Conservation (phyloP, 2,888 invertebrate genomes). For the Hecatera dysodea region DNA sequence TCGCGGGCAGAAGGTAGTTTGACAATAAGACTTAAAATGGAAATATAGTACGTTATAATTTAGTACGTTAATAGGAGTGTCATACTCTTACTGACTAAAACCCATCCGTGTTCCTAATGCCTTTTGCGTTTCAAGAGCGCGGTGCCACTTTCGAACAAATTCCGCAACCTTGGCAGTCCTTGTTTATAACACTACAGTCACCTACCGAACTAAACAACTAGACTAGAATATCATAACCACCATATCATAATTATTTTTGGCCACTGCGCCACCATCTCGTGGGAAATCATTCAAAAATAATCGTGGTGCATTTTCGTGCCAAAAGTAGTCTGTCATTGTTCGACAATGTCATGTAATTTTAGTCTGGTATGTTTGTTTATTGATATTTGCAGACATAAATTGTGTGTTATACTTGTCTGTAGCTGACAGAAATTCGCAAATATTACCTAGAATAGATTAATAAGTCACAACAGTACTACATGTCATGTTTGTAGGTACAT, state of each 20-base stretch:
- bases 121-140: no score
- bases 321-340: conserved; percentile 41
- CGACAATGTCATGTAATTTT: conserved; percentile 52
- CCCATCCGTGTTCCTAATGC: no score
- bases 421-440: not conserved
- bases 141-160: no score
- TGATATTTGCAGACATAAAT: conserved; percentile 15
- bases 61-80: no score
- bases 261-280: conserved; percentile 35
- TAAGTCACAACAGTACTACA: not conserved
- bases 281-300: conserved; percentile 56
- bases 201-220: conserved; percentile 11
- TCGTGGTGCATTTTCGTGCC: conserved; percentile 49
- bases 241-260: conserved; percentile 46
- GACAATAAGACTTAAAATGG: no score
- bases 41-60: no score
- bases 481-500: not conserved
- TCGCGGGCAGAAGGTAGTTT: no score
- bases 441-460: not conserved
- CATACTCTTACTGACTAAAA: no score
- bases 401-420: not conserved
- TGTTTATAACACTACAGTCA: conserved; percentile 25
- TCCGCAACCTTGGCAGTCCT: no score
- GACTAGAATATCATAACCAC: conserved; percentile 53
- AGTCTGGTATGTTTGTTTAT: conserved; percentile 13